phyloP scores from a whole-genome alignment of 2,888 invertebrate genomes.

The Phaedon cochleariae region DNA sequence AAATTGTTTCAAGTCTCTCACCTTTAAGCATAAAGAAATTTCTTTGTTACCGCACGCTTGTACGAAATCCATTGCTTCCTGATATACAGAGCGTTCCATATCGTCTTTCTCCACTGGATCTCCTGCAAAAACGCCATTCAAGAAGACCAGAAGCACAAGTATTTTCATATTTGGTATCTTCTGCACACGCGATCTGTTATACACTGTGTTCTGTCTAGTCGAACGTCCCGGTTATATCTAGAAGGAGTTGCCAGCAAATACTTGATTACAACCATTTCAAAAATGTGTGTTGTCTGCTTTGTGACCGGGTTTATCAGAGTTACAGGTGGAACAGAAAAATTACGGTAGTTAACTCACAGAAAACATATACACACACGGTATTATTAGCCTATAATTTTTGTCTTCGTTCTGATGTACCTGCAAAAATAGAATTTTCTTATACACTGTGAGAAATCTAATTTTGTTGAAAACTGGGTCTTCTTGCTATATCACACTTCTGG shows the following conservation, averaged over 20 bases:
- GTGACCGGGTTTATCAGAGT: slow-evolving; percentile 9
- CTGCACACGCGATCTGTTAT: slow-evolving; percentile 36
- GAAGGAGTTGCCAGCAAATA: slow-evolving; percentile 46
- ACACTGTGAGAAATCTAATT: no score
- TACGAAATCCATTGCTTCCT: slow-evolving; percentile 73
- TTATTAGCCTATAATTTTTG: no score
- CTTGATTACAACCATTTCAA: slow-evolving; percentile 46
- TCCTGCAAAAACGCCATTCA: slow-evolving; percentile 14
- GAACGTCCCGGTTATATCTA: slow-evolving; percentile 55
- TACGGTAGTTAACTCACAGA: background rate
- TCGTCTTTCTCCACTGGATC: slow-evolving; percentile 57
- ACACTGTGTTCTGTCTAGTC: slow-evolving; percentile 46
- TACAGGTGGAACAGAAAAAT: slow-evolving; percentile 13
- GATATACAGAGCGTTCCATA: slow-evolving; percentile 67
- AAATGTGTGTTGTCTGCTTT: slow-evolving; percentile 40
- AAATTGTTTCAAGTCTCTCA: no score
- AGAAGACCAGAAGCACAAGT: slow-evolving; percentile 19
- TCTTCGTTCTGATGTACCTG: no score
- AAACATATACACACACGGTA: no score
- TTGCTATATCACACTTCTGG: no score
- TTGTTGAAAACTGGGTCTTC: no score
- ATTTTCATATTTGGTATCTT: slow-evolving; percentile 26
- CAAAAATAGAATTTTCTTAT: no score
- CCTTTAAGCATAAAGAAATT: slow-evolving; percentile 77
- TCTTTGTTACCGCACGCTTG: slow-evolving; percentile 76